phyloP scores from a whole-genome alignment of 2,888 invertebrate species.

The Sialis fuliginosa region DNA sequence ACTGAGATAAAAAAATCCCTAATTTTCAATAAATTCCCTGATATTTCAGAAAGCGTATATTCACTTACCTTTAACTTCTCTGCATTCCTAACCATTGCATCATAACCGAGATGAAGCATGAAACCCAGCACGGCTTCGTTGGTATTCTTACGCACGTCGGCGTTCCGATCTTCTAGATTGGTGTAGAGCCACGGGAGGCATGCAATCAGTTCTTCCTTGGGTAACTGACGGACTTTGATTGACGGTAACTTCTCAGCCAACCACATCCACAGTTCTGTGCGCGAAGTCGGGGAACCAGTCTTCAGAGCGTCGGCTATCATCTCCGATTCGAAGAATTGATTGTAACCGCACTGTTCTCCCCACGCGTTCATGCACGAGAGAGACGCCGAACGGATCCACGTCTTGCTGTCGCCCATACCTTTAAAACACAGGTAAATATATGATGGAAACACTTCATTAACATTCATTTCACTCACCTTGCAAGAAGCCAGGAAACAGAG shows the following conservation, averaged over 20 bases:
- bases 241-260: constrained; percentile 62
- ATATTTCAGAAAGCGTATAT: background rate
- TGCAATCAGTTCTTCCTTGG: constrained; percentile 62
- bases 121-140: constrained; percentile 78
- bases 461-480: constrained; percentile 47
- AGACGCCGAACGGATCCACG: constrained; percentile 63
- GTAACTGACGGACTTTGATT: constrained; percentile 47
- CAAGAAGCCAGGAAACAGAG: constrained; percentile 72
- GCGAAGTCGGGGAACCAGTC: constrained; percentile 64
- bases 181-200: constrained; percentile 63
- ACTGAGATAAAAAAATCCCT: no score
- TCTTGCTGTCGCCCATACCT: constrained; percentile 54
- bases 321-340: constrained; percentile 74
- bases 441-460: background rate
- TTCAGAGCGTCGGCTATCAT: constrained; percentile 77
- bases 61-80: constrained; percentile 55
- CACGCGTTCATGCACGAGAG: constrained; percentile 71
- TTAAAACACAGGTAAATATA: background rate
- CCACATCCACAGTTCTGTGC: constrained; percentile 74
- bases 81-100: constrained; percentile 53
- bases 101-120: constrained; percentile 84
- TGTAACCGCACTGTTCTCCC: constrained; percentile 65
- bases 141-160: constrained; percentile 79
- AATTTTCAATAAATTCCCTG: constrained; percentile 8
- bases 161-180: constrained; percentile 79